Base-by-base conservation (phyloP, 1,140 invertebrate species). In the Coptotermes formosanus region DNA sequence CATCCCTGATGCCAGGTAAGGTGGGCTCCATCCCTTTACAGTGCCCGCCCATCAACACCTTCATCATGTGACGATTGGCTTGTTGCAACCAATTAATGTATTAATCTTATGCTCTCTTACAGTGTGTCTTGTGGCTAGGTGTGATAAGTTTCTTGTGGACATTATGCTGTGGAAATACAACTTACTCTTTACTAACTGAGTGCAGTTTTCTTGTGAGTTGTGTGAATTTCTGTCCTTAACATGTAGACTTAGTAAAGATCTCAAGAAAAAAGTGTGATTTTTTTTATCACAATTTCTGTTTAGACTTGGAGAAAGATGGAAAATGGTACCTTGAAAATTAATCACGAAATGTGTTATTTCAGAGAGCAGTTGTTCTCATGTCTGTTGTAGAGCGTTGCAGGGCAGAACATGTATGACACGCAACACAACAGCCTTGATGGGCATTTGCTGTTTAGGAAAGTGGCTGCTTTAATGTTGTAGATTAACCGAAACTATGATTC, bases 1-100 rank as follows among this genome's bases (percentile, higher is more conserved):
- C 83, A 44, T 52, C n/a, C 59, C 32, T 45, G 30, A 30, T 52
- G 82, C 86, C 87, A 87, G 86, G 87, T 84, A 88, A 88, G 87
- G 75, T 82, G 69, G 82, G 82, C 59, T 45, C 38, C 19, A 48
- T 52, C 69, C 59, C 43, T 75, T 45, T 45, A 21, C 64, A 32
- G 19, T 64, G 38, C 43, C 82, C 82, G n/a, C 59, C 83, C 43
- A 69, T 59, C 75, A 82, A 21, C 11, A 69, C 84, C 48, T 30
- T 81, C 45, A 59, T 82, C 85, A 21, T 64, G 30, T 82, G 85
- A 48, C 21, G n/a, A 59, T 48, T 30, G 16, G 81, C 45, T 59
- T 43, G 48, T 19, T 43, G 84, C 48, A 44, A 48, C 45, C 45
- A 32, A 85, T 45, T 81, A 48, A 85, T 81, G 30, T 75, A 48